Evolutionary conservation across 2,888 invertebrate genomes (phyloP), one percentile per base, ranked within the genome.

Genomic region (Belgica antarctica): DNA sequence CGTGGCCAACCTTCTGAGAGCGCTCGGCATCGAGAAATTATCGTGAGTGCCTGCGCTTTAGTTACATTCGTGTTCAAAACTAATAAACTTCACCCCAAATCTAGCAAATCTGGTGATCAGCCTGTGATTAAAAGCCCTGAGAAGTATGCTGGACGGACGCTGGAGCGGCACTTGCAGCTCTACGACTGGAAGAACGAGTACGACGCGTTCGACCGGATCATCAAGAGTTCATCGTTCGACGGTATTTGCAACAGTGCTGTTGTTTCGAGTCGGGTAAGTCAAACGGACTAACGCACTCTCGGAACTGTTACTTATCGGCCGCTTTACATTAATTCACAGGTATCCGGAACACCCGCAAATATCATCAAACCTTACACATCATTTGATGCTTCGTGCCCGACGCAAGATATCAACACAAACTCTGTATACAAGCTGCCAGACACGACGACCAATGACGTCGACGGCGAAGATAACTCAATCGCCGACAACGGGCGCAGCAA

Each of bases 111-210:
- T 24, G 65, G 65, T 12, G 65, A 66, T 41, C 65, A 66, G 46
- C 65, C 65, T 41, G 46, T 28, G 65, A 66, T 66, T 25, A 66
- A 66, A 47, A 66, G 85, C 34, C 87, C 87, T 8, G 81, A 83
- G 15, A 85, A 87, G 74, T 77, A 88, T 72, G 83, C 84, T 22
- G 87, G 86, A 28, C 87, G 87, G 86, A 87, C 87, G 36, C 78
- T 88, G 74, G 87, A 87, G 78, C 84, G 86, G 73, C 83, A 87
- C 72, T 81, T 88, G 71, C 81, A 86, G 73, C 86, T 85, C 70
- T 87, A 87, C 81, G 86, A 88, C 78, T 88, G 87, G 88, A 83
- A 85, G 77, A 84, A 84, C 77, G 85, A 86, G 77, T 88, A 57
- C 28, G 57, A 57, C 24, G 22, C 34, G 8, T 68, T 68, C 47